Conservation (phyloP, 1,140 invertebrate species). For the Drosophila teissieri region DNA sequence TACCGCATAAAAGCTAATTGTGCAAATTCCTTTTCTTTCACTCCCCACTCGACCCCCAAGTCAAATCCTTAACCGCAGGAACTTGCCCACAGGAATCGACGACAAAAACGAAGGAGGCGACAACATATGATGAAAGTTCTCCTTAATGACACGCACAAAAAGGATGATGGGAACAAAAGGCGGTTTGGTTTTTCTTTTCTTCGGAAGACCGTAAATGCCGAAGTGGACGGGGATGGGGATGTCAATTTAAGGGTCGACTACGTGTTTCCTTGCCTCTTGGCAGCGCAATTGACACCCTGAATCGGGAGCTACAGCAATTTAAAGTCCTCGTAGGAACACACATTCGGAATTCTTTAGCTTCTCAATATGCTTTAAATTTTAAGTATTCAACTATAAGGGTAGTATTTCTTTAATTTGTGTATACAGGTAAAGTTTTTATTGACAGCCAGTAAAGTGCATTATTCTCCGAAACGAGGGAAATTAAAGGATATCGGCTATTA, state of each 20-base stretch:
- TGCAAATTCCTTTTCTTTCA: constrained; percentile 58
- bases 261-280: constrained; percentile 32
- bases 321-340: constrained; percentile 1
- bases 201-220: constrained; percentile 16
- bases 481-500: constrained; percentile 4
- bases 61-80: constrained; percentile 28
- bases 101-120: constrained; percentile 38
- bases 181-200: constrained; percentile 27
- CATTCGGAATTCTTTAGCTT: not conserved
- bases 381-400: too few relatives aligned
- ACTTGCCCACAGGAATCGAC: constrained; percentile 36
- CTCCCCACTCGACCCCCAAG: constrained; percentile 9
- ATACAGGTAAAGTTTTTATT: too few relatives aligned
- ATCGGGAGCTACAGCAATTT: constrained; percentile 10
- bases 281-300: constrained; percentile 11
- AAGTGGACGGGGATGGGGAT: constrained; percentile 19
- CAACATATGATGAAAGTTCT: constrained; percentile 60
- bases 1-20: constrained; percentile 79
- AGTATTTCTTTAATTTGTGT: too few relatives aligned
- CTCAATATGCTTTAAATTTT: not conserved
- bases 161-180: constrained; percentile 13
- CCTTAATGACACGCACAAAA: constrained; percentile 43
- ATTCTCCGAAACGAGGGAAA: not conserved
- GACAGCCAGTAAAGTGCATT: not conserved
- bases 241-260: constrained; percentile 46